phyloP scores from a whole-genome alignment of 2,888 invertebrate genomes.

The Drosophila putrida region DNA sequence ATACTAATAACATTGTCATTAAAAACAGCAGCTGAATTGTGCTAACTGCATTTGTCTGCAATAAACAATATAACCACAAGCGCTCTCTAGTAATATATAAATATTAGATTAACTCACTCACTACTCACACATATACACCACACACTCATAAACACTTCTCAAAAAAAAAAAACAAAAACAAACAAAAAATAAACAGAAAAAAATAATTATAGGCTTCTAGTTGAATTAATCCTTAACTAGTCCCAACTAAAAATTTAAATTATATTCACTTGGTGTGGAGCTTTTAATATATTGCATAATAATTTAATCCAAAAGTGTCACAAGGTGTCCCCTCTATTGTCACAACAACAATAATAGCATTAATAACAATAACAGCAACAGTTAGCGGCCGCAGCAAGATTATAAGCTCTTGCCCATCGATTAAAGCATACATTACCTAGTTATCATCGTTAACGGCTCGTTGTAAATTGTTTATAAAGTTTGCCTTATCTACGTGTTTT shows the following conservation, averaged over 20 bases:
- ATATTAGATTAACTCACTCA: slow-evolving; percentile 47
- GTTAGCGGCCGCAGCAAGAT: slow-evolving; percentile 15
- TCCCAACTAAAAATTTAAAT: slow-evolving; percentile 62
- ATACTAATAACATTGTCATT: slow-evolving; percentile 51
- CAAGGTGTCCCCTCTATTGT: slow-evolving; percentile 46
- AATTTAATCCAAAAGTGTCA: slow-evolving; percentile 53
- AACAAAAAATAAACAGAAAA: slow-evolving; percentile 26
- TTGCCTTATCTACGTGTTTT: slow-evolving; percentile 74
- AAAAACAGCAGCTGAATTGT: slow-evolving; percentile 76
- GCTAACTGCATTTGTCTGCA: slow-evolving; percentile 34
- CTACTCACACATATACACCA: slow-evolving; percentile 41
- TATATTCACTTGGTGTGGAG: slow-evolving; percentile 52
- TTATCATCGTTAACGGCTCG: slow-evolving; percentile 50
- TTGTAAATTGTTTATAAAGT: slow-evolving; percentile 59
- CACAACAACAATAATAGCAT: slow-evolving; percentile 26
- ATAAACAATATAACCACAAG: slow-evolving; percentile 37
- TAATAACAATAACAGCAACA: slow-evolving; percentile 8
- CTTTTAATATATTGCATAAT: slow-evolving; percentile 46
- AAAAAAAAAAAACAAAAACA: slow-evolving; percentile 1
- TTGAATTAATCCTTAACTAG: slow-evolving; percentile 81
- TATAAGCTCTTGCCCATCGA: slow-evolving; percentile 28
- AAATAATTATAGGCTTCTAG: slow-evolving; percentile 68
- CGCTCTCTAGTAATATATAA: slow-evolving; percentile 69
- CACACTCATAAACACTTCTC: slow-evolving; percentile 33
- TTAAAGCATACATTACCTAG: slow-evolving; percentile 13